Evolutionary conservation across 2,888 invertebrate species (phyloP), one percentile per base, ranked within the genome.

Genomic region (Nomada ferruginata): DNA sequence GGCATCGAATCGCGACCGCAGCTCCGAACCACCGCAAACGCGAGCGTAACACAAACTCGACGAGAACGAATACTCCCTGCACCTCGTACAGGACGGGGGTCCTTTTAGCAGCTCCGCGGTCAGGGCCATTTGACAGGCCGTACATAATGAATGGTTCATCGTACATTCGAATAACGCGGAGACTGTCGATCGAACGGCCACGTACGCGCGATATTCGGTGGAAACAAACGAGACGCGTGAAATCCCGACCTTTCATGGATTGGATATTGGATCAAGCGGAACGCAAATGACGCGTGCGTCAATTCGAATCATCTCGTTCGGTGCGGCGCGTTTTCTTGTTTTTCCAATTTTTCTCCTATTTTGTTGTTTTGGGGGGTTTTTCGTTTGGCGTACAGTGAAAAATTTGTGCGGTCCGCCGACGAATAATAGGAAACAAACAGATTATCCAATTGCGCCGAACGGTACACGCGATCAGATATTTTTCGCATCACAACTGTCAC

Each of bases 1-100:
- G 90, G 91, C 92, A 91, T 91, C 91, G 92, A 91, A 92, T 92
- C 91, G 89, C 90, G 88, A 91, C 91, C 91, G 89, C 91, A 91
- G 83, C 87, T 89, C 85, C 82, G 89, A 85, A 89, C 80, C 86
- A 89, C 90, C 90, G 90, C 91, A 91, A 91, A 91, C 90, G 91
- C 90, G 84, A 89, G 88, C 87, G 89, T 90, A 91, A 90, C 91
- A 85, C 91, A 91, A 91, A 91, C 90, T 89, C 91, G 76, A 85
- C 87, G 82, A 79, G 85, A 86, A 85, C 84, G 88, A 88, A 78
- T 88, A 79, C 75, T 65, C 66, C 71, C 71, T 68, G 66, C 69
- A 70, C 76, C 81, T 79, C 77, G 74, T 82, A 60, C 76, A 65
- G 18, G 23, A 18, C 23, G 53, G 66, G 85, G 82, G 89, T 89